Evolutionary conservation across 2,113 vertebrate species (phyloP), one percentile per base, ranked within the genome.

Genomic region (Microcebus jonahi): DNA sequence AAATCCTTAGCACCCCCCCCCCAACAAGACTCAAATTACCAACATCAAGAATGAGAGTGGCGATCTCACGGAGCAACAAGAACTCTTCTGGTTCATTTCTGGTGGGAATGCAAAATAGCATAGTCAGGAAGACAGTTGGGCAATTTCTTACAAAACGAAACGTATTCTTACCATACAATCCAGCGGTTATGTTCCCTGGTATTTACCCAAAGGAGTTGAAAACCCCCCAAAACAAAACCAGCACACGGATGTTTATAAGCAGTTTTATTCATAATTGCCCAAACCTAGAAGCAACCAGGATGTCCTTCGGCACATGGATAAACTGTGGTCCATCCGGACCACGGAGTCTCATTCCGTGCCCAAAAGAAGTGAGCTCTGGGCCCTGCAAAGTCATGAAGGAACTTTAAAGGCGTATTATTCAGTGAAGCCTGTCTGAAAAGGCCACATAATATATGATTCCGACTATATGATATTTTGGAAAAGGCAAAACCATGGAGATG

Each of bases 161-260:
- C 4, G 0, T 5, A 25, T 9, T 17, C 25, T 45, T 10, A 25
- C 31, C 12, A 3, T 10, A 2, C 0, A 9, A 29, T 45, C 12
- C 29, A 29, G 18, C 61, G 10, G 20, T 21, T 39, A 18, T 2
- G 36, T 31, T 36, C 42, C 48, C 55, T 42, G 31, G 23, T 20
- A 6, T 17, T 23, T 27, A 55, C 10, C 50, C n/a, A 39, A 4
- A 5, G 53, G 18, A 83, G 50, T 2, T 45, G n/a, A 23, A n/a
- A 57, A 39, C 23, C 82, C 39, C 23, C 15, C 29, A 20, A 11
- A 21, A 45, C 45, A 45, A 45, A 15, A 20, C 4, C 73, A 50
- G 29, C 36, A 29, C 20, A 1, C 2, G 8, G 18, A 63, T 15
- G 55, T 3, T 48, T 23, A 20, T 1, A 57, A 73, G 79, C 61